Conservation (phyloP, 2,888 invertebrate species). For the Andrena flavipes region DNA sequence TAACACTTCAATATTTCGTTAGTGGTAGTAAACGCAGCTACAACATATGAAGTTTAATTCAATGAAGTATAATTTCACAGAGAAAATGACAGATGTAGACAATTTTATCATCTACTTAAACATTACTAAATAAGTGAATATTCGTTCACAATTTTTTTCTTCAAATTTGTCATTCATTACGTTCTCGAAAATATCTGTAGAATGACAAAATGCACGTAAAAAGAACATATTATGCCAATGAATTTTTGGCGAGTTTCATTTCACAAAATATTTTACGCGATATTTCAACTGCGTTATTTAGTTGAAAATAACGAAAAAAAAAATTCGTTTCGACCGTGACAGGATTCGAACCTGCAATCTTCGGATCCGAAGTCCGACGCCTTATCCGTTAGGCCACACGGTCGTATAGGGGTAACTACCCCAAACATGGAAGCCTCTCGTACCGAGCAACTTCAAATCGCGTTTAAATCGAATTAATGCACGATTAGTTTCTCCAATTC, state of each 20-base stretch:
- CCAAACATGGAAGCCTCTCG: conserved; percentile 56
- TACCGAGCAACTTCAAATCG: not conserved
- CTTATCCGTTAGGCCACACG: conserved; percentile 90
- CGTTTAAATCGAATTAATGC: not conserved
- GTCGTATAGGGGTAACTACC: conserved; percentile 78
- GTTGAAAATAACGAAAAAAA: conserved; percentile 13
- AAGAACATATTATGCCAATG: not conserved
- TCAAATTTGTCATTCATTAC: not conserved
- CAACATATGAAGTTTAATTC: not conserved
- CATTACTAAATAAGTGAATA: not conserved
- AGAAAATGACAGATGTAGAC: no score
- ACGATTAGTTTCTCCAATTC: not conserved
- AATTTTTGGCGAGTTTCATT: not conserved
- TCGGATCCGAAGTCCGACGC: conserved; percentile 88
- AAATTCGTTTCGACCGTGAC: conserved; percentile 84
- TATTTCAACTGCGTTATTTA: not conserved
- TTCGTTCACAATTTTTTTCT: not conserved
- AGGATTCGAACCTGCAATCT: conserved; percentile 87
- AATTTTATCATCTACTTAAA: not conserved
- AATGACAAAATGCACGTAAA: not conserved
- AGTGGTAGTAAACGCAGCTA: not conserved
- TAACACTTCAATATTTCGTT: not conserved
- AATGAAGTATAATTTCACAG: no score
- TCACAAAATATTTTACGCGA: not conserved
- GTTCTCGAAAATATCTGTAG: not conserved